These are phyloP conservation scores for Anarsia innoxiella DNA, from an alignment of 2,888 invertebrate species.

Conservation along the genomic window DNA sequence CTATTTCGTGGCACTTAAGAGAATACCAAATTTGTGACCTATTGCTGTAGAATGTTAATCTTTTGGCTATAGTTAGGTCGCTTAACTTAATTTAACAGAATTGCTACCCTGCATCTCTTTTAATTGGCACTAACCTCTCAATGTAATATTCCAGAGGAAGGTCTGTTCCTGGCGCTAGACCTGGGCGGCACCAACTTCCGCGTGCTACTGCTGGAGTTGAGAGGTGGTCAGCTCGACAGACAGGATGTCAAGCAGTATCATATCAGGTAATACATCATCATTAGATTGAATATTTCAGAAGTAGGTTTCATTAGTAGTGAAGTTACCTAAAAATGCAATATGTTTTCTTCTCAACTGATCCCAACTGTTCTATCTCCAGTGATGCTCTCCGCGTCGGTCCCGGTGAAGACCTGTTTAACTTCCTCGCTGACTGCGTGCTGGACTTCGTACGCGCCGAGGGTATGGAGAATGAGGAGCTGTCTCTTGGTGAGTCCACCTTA, in stretches of 20 bases:
- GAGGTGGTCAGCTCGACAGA: slow-evolving; percentile 67
- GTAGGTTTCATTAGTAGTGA: not conserved
- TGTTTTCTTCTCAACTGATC: not conserved
- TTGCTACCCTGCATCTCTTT: too few species aligned
- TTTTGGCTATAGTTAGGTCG: too few species aligned
- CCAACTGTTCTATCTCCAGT: too few species aligned
- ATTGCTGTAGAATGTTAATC: too few species aligned
- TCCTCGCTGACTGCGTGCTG: slow-evolving; percentile 83
- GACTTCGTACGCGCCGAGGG: slow-evolving; percentile 79
- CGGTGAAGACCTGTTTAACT: slow-evolving; percentile 81
- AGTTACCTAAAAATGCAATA: not conserved
- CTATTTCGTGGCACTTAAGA: too few species aligned
- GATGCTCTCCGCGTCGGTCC: slow-evolving; percentile 77
- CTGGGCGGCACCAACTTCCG: slow-evolving; percentile 89
- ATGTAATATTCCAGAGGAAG: slow-evolving; percentile 74
- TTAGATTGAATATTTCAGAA: too few species aligned
- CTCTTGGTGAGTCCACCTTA: slow-evolving; percentile 76
- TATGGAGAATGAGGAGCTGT: slow-evolving; percentile 73
- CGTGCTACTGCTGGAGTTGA: slow-evolving; percentile 79
- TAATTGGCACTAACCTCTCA: too few species aligned
- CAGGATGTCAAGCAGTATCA: slow-evolving; percentile 79
- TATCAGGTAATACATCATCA: slow-evolving; percentile 56
- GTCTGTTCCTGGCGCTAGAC: slow-evolving; percentile 84
- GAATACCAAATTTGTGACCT: too few species aligned
- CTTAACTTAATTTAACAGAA: too few species aligned